These are phyloP conservation scores for Neotoma lepida DNA, from an alignment of 2,113 vertebrate species.

Conservation along the genomic window DNA sequence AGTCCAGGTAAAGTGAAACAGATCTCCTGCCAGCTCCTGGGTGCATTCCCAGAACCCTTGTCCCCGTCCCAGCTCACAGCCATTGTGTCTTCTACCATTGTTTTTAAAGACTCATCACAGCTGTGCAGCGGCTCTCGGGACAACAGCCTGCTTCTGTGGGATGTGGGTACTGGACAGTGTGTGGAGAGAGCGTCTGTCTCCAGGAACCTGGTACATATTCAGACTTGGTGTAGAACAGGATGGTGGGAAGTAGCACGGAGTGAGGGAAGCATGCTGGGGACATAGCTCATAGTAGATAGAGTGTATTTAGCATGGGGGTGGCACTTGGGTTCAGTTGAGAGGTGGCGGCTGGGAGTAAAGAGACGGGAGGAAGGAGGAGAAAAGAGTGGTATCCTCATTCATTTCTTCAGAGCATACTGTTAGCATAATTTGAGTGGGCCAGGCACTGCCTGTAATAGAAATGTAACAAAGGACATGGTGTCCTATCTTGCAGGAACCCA, in stretches of 20 bases:
- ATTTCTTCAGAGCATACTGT: neutral
- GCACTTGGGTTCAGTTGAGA: neutral
- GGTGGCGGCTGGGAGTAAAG: neutral
- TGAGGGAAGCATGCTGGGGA: neutral
- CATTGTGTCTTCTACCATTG: neutral
- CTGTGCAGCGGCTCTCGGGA: conserved; percentile 95
- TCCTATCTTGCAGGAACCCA: neutral
- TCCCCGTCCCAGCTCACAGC: neutral
- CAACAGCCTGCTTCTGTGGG: conserved; percentile 96
- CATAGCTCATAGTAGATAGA: neutral
- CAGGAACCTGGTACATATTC: conserved; percentile 92
- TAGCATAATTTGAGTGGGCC: neutral
- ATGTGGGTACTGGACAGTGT: conserved; percentile 90
- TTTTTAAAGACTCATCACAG: conserved; percentile 87
- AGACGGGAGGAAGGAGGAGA: neutral
- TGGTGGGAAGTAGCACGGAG: neutral
- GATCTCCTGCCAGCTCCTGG: fast-evolving
- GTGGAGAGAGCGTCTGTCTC: conserved; percentile 90
- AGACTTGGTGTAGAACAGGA: neutral
- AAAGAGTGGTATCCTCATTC: neutral
- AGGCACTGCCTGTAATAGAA: neutral
- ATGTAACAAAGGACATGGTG: neutral
- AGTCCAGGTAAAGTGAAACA: conserved; percentile 88
- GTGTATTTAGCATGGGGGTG: too few relatives aligned
- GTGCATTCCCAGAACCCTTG: neutral